Evolutionary conservation across 1,140 invertebrate genomes (phyloP), one percentile per base, ranked within the genome.

Genomic region (Sitophilus oryzae): DNA sequence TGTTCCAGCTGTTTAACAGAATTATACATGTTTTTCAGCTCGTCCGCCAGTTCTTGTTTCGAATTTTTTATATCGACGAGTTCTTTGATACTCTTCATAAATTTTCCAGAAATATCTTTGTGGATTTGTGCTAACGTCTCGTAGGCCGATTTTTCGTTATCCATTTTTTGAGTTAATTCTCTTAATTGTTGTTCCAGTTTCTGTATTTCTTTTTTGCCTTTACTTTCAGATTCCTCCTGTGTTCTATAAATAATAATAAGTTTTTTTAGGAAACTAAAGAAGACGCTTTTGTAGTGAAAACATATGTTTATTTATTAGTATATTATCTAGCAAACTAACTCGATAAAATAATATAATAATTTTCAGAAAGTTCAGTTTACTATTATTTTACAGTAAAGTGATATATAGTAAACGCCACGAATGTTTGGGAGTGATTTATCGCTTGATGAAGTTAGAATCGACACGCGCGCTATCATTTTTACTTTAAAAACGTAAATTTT

Each of bases 61-160:
- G 50, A 18, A 34, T 50, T 54, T 42, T 54, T 59, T n/a, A 52
- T 54, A n/a, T 53, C 40, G 9, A 45, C 55, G 4, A 53, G 23
- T 11, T 54, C 52, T 43, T 62, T 59, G 15, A 57, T 57, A 18
- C 54, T 57, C 40, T 55, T 53, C 23, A 60, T 37, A 23, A 51
- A 60, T 25, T 60, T 62, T 11, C 30, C 23, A 18, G 58, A 53
- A 3, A 62, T 14, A n/a, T 62, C 60, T 48, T 62, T 59, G 16
- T 62, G 58, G 5, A 56, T 46, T 50, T 60, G 35, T 11, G 60
- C 42, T 43, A 62, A 38, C 18, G 58, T 55, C 3, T 59, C 49
- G 48, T 55, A 62, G 5, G 55, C 54, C 3, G 51, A 36, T 43
- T 52, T 45, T 53, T 64, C 56, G 21, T 58, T 44, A 22, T 53